phyloP scores from a whole-genome alignment of 2,797 vertebrate species.

The Tadarida brasiliensis region DNA sequence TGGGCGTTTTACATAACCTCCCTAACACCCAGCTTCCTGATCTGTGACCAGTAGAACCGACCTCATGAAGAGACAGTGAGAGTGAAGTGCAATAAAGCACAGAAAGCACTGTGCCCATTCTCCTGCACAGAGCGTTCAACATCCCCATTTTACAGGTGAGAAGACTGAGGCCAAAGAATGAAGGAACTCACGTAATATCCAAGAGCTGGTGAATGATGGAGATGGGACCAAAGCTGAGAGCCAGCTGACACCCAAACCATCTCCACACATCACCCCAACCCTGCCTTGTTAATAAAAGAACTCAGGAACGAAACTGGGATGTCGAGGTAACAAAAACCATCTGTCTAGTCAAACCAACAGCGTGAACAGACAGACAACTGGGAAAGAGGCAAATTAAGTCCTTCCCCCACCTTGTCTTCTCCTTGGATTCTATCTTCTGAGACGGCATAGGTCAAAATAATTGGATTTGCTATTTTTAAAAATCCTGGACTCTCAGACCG shows the following conservation, averaged over 20 bases:
- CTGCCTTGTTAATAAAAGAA: not conserved
- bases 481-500: not conserved
- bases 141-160: not conserved
- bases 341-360: not conserved
- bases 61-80: not conserved
- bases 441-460: not conserved
- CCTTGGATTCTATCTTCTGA: not conserved
- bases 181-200: rapidly evolving
- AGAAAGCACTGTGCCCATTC: not conserved
- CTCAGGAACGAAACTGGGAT: not conserved
- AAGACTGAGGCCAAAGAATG: not conserved
- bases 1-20: not conserved
- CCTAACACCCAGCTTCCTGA: not conserved
- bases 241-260: not conserved
- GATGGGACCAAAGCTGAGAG: not conserved
- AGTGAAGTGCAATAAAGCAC: not conserved
- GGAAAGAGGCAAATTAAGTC: not conserved
- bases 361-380: not conserved
- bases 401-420: not conserved
- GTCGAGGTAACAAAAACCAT: not conserved
- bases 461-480: not conserved
- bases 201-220: not conserved
- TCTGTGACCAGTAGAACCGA: not conserved
- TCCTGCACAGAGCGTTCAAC: not conserved
- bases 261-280: not conserved